Evolutionary conservation across 1,140 invertebrate species (phyloP).

Genomic region (Monochamus saltuarius): DNA sequence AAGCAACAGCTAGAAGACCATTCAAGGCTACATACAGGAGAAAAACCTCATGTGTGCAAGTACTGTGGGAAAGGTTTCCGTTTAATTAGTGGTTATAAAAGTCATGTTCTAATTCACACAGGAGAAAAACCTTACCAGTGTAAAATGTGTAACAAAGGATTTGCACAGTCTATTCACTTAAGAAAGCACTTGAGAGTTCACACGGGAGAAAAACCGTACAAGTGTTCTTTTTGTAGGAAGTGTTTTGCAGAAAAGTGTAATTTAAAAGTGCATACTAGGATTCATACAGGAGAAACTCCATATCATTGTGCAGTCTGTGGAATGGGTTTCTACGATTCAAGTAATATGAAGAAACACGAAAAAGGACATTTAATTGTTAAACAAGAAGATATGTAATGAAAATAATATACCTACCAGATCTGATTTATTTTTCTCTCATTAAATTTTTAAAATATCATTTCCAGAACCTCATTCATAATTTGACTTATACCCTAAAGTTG

Average conservation of each 20-base stretch:
- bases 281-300: slow-evolving; percentile 58
- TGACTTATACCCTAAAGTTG: too few relatives aligned
- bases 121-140: slow-evolving; percentile 9
- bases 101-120: slow-evolving; percentile 14
- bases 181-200: slow-evolving; percentile 63
- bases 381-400: neutral
- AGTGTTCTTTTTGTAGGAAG: slow-evolving; percentile 55
- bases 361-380: neutral
- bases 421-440: neutral
- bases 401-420: neutral
- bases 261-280: slow-evolving; percentile 57
- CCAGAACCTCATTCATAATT: too few relatives aligned
- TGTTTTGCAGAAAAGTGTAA: slow-evolving; percentile 56
- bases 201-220: slow-evolving; percentile 54
- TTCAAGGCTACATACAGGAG: slow-evolving; percentile 12
- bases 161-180: slow-evolving; percentile 35
- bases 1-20: slow-evolving; percentile 14
- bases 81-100: neutral
- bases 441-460: neutral
- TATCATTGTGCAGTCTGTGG: slow-evolving; percentile 55
- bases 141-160: slow-evolving; percentile 3
- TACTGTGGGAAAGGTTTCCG: slow-evolving; percentile 15
- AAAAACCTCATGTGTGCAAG: slow-evolving; percentile 9
- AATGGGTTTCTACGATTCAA: slow-evolving; percentile 5
- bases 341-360: slow-evolving; percentile 8